Base-by-base conservation (phyloP, 2,113 vertebrate species). In the Chinchilla lanigera region DNA sequence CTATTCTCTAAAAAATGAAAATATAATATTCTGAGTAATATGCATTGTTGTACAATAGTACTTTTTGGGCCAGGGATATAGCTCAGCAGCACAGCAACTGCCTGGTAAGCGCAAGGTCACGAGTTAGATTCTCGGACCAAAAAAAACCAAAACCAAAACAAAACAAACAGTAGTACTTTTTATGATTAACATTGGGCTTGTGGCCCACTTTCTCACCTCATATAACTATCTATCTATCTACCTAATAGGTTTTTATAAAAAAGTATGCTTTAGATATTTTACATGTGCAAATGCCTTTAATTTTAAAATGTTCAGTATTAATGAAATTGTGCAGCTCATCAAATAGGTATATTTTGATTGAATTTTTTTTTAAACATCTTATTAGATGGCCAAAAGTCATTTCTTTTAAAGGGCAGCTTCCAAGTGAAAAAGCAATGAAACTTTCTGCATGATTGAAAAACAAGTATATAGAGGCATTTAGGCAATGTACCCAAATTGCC, bases 141-240 rank as follows among this genome's bases (percentile, higher is more conserved):
- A n/a, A n/a, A n/a, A n/a, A n/a, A n/a, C n/a, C n/a, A n/a, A n/a
- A n/a, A n/a, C n/a, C 47, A 50, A 9, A 50, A 50, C 5, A 5
- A 50, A 50, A 50, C 47, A 50, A 50, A 50, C 47, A 50, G 47
- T 50, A 50, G 47, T 54, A 0, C 44, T 26, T 95, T 96, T 95
- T 56, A 94, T 92, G 22, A 98, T 96, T 77, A 96, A 28, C 88
- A 52, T 24, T 60, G 82, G 94, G 89, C 97, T 97, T 93, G 95
- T 22, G 19, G 88, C 38, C 96, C 20, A 73, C 65, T 95, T 44
- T n/a, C n/a, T 92, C 80, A 96, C 30, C 38, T 96, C 82, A 20
- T 95, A 7, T 60, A 90, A 87, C 78, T 83, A 92, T 50, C 67
- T 0, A 93, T 65, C 16, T 0, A 93, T 65, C 19, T 86, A 92